Conservation (phyloP, 2,113 vertebrate species). For the Laterallus jamaicensis region DNA sequence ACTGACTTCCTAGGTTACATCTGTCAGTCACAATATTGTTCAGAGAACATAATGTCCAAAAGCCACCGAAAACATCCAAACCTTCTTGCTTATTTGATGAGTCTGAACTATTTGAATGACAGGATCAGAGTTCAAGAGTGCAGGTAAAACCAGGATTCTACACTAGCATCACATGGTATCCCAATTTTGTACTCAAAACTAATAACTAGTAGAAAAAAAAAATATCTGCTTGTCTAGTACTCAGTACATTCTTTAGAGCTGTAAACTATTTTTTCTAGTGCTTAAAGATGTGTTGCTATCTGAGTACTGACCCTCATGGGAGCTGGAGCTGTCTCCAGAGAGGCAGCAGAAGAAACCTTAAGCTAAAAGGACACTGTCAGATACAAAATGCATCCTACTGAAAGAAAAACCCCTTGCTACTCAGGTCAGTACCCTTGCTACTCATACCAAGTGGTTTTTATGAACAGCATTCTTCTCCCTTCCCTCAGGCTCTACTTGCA, state of each 20-base stretch:
- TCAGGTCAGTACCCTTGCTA: neutral
- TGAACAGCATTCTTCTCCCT: neutral
- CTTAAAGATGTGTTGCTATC: neutral
- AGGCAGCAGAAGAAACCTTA: neutral
- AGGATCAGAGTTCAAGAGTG: conserved; percentile 22
- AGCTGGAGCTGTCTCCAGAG: neutral
- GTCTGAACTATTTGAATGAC: neutral
- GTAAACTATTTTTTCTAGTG: neutral
- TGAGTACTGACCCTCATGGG: neutral
- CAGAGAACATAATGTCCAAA: conserved; percentile 58
- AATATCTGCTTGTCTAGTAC: neutral
- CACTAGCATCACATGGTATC: neutral
- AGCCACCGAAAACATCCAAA: conserved; percentile 67
- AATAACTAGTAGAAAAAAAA: neutral
- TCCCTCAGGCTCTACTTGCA: neutral
- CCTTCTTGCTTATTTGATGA: conserved; percentile 6
- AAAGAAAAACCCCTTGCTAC: neutral
- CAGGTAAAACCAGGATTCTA: neutral
- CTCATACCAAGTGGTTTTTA: neutral
- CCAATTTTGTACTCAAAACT: neutral
- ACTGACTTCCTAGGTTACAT: conserved; percentile 48
- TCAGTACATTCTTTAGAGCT: conserved; percentile 7
- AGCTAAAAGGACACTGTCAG: neutral
- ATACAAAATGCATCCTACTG: neutral
- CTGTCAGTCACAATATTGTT: conserved; percentile 55